Evolutionary conservation across 2,113 vertebrate species (phyloP).

Genomic region (Mola mola): DNA sequence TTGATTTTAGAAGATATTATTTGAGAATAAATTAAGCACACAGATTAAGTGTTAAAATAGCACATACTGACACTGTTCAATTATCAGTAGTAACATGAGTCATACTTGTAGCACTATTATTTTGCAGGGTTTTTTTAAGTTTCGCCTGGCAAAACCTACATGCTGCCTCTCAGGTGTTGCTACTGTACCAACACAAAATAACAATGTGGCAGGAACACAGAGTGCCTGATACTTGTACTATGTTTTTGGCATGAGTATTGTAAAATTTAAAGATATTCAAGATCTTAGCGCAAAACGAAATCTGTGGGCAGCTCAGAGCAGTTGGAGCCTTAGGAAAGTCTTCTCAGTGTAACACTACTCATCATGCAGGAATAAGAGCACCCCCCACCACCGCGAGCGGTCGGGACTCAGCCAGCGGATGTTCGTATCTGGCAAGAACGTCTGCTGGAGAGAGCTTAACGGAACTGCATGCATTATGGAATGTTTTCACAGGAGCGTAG

Average conservation of each 20-base stretch:
- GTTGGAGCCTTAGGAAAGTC: slow-evolving; percentile 2
- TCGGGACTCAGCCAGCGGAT: slow-evolving; percentile 25
- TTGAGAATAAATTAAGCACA: neutral
- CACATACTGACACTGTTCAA: slow-evolving; percentile 6
- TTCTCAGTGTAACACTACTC: slow-evolving; percentile 17
- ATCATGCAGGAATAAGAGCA: slow-evolving; percentile 14
- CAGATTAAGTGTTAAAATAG: neutral
- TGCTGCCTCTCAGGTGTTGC: slow-evolving; percentile 14
- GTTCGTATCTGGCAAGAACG: slow-evolving; percentile 38
- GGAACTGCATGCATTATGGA: slow-evolving; percentile 55
- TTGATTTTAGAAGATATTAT: neutral
- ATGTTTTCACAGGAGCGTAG: slow-evolving; percentile 52
- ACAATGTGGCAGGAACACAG: slow-evolving; percentile 23
- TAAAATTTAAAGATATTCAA: slow-evolving; percentile 25
- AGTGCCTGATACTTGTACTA: slow-evolving; percentile 30
- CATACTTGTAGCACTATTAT: slow-evolving; percentile 18
- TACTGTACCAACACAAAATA: slow-evolving; percentile 1
- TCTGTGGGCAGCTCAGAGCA: neutral
- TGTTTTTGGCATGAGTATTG: slow-evolving; percentile 15
- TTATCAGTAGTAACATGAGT: slow-evolving; percentile 8
- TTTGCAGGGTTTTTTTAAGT: slow-evolving; percentile 5
- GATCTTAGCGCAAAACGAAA: slow-evolving; percentile 5
- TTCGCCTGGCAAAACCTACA: slow-evolving; percentile 21
- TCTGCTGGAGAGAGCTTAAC: slow-evolving; percentile 36
- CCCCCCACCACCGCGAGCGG: neutral